Base-by-base conservation (phyloP, 2,888 invertebrate genomes). In the Oscheius sp. region DNA sequence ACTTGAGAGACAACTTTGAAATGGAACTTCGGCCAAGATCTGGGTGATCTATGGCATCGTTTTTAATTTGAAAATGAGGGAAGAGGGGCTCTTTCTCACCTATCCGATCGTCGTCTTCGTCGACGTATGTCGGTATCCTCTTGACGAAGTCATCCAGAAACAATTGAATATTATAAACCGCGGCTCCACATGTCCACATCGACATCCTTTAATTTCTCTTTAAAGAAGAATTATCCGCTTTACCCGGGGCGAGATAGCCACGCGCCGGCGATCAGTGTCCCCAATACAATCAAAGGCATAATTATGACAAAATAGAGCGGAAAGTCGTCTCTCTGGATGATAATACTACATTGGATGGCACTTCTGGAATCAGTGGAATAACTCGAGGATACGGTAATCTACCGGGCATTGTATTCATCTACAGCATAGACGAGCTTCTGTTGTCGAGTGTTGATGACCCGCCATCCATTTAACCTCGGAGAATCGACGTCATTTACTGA, bases 391-490 rank as follows among this genome's bases (percentile, higher is more conserved):
- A 49, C 3, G 49, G 5, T 3, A 49, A 5, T 45, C 45, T 45
- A 49, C 16, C 49, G 21, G 21, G 23, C 2, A 12, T 16, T n/a
- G 3, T 23, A 13, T 25, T 69, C 55, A 53, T 13, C 29, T 27
- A 18, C 29, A 25, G 29, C 69, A 53, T 41, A 69, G 18, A 56
- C 16, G 13, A 29, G 9, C 43, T 7, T 45, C n/a, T 23, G n/a
- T 18, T 71, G 71, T 16, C 16, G 18, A 9, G 61, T 49, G 16
- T 13, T 29, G 25, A 59, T 12, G 6, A 71, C 35, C 35, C 29
- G n/a, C 71, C 71, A 71, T 6, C 71, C 71, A 49, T 71, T 71
- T 2, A 71, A 5, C 18, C 35, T 59, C 1, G 43, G 45, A 21
- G 35, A 35, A 16, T 70, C 69, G 13, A 45, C 25, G 29, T 70